Evolutionary conservation across 2,888 invertebrate species (phyloP), one percentile per base, ranked within the genome.

Genomic region (Augochlorella aurata): DNA sequence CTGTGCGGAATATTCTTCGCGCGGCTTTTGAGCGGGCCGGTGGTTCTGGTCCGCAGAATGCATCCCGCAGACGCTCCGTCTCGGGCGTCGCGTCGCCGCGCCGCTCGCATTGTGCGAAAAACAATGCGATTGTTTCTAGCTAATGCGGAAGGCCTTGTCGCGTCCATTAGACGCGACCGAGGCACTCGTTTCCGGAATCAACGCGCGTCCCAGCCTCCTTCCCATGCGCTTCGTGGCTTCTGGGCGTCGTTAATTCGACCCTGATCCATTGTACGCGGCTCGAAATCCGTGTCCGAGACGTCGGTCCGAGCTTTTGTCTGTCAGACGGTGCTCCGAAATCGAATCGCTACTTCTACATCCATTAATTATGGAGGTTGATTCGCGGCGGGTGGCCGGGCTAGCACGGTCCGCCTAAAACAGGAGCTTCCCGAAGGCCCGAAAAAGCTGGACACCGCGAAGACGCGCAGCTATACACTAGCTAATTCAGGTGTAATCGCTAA

Each of bases 51-150:
- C 79, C 47, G 54, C 69, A 70, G 74, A 79, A 67, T 80, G 58
- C 29, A 38, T 21, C 16, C 50, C 18, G n/a, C 65, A 67, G 66
- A 12, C 54, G 68, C 50, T 16, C 18, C 9, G 71, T 45, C 76
- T 63, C 71, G 67, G 44, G 67, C 63, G 24, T 10, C 38, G 16
- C 69, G 65, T 61, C n/a, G 68, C 77, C 81, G 67, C 77, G 79
- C 74, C 76, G 63, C 38, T 70, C 12, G 81, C 69, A 89, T 89
- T 89, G 89, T 88, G 81, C 79, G 85, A 88, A 89, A 89, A 87
- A 89, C 89, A 89, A 89, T 89, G 81, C 87, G 75, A 89, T 89
- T 89, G 89, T 89, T 85, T 85, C 87, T 72, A 65, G 87, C 83
- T 87, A 87, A 87, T 87, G 87, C 74, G 87, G 85, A 85, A 81